Evolutionary conservation across 2,113 vertebrate genomes (phyloP).

Genomic region (Albula glossodonta): DNA sequence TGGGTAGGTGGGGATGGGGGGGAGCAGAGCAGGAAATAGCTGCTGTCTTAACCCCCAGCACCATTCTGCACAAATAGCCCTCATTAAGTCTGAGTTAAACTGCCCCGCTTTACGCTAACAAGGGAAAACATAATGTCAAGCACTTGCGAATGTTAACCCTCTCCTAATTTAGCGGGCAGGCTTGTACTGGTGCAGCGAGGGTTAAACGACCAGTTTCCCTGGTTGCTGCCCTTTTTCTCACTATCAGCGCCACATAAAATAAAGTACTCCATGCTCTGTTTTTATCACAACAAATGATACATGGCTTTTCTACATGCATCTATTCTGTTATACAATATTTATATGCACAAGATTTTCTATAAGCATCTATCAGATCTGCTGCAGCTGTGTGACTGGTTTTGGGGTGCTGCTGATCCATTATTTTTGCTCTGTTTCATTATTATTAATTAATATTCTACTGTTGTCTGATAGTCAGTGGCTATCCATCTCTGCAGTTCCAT

Average conservation of each 20-base stretch:
- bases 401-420: neutral
- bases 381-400: neutral
- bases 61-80: neutral
- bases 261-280: neutral
- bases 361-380: neutral
- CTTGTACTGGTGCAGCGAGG: neutral
- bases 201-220: too few species aligned
- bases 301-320: too few species aligned
- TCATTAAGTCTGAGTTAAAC: conserved; percentile 11
- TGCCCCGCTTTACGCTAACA: neutral
- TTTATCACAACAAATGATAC: too few species aligned
- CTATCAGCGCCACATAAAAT: neutral
- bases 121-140: neutral
- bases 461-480: too few species aligned
- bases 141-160: neutral
- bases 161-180: neutral
- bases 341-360: too few species aligned
- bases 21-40: conserved; percentile 17
- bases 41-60: conserved; percentile 8
- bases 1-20: neutral
- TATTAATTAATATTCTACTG: too few species aligned
- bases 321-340: too few species aligned
- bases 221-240: too few species aligned
- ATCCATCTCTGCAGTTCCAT: neutral
- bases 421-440: neutral